Percentiles rank a stretch among this genome's conserved stretches.
phyloP scores from a whole-genome alignment of 2,888 invertebrate species.

The Hedya salicella region DNA sequence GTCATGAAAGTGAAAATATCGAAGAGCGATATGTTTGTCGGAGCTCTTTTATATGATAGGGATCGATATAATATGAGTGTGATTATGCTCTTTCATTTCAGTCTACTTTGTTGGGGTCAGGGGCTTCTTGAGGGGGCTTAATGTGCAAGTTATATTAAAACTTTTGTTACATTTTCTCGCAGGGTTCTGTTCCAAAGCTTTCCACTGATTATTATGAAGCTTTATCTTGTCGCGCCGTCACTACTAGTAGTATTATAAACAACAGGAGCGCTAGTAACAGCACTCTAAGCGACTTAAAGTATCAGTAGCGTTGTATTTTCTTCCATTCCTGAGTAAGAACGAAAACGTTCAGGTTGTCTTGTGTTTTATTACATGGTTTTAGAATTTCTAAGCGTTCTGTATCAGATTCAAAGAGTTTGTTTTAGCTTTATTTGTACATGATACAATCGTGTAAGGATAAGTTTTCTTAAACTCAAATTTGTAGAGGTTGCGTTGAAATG shows the following conservation, averaged over 20 bases:
- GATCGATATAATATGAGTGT: not conserved
- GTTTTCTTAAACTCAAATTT: not conserved
- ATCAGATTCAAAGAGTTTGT: constrained; percentile 8
- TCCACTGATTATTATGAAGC: constrained; percentile 20
- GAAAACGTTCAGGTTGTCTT: constrained; percentile 7
- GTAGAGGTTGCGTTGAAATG: too few species aligned
- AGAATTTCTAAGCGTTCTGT: constrained; percentile 3
- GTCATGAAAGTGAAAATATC: constrained; percentile 24
- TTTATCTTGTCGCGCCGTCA: constrained; percentile 23
- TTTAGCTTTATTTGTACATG: not conserved
- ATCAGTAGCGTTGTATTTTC: constrained; percentile 17
- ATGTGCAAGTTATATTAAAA: not conserved
- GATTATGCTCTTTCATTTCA: not conserved
- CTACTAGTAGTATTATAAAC: constrained; percentile 20
- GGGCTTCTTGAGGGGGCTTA: not conserved
- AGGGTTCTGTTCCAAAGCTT: constrained; percentile 13
- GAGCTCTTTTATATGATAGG: not conserved
- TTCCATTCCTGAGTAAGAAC: constrained; percentile 11
- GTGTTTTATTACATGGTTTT: constrained; percentile 9
- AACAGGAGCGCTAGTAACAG: constrained; percentile 9
- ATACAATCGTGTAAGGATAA: not conserved
- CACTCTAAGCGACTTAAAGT: constrained; percentile 19
- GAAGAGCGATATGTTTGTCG: constrained; percentile 1
- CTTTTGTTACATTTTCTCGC: not conserved
- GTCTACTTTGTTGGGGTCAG: not conserved